These are phyloP conservation scores for Malaclemys terrapin DNA, from an alignment of 2,113 vertebrate genomes.

Conservation along the genomic window DNA sequence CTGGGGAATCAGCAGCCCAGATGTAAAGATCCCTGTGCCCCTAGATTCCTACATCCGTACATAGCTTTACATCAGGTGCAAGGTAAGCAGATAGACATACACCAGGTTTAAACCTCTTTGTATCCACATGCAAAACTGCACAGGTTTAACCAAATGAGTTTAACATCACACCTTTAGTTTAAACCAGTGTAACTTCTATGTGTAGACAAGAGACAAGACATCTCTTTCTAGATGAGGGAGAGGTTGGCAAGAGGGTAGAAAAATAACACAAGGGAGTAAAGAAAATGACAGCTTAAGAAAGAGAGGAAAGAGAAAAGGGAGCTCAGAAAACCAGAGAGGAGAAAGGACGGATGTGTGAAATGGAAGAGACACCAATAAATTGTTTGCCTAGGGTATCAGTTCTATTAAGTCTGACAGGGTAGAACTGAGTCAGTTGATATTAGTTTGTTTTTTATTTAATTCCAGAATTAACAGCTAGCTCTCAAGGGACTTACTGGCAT, in stretches of 20 bases:
- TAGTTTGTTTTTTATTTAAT: slow-evolving; percentile 48
- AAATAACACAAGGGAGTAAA: not conserved
- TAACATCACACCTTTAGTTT: not conserved
- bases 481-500: not conserved
- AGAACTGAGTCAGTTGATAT: slow-evolving; percentile 46
- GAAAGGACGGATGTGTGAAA: not conserved
- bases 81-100: not conserved
- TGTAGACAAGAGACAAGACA: not conserved
- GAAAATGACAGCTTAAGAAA: not conserved
- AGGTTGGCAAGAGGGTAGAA: not conserved
- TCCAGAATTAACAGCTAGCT: slow-evolving; percentile 36
- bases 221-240: fast-evolving
- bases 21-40: not conserved
- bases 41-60: not conserved
- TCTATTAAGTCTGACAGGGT: slow-evolving; percentile 58
- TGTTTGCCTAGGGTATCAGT: slow-evolving; percentile 54
- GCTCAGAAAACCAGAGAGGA: not conserved
- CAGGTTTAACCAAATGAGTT: not conserved
- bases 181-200: not conserved
- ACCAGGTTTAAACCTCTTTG: fast-evolving
- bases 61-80: not conserved
- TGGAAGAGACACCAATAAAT: not conserved
- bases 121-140: not conserved
- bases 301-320: fast-evolving
- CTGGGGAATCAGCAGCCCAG: not conserved